A percentile compares a stretch with the other conserved stretches of the same genome.
phyloP scores from a whole-genome alignment of 53 echinoderm and acorn worm species.

The Antedon mediterranea region DNA sequence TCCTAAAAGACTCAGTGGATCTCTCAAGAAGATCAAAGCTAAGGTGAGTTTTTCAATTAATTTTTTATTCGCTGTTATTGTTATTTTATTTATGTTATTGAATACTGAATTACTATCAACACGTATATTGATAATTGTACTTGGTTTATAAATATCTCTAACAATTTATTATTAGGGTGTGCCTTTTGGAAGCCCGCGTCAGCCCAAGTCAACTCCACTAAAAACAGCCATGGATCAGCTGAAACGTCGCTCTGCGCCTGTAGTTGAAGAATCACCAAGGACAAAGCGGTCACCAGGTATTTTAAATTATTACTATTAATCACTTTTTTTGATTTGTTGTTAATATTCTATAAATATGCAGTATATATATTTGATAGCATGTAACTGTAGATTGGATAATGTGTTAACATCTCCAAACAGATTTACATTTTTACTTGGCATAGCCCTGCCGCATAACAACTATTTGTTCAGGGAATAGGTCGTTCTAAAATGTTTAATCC shows the following conservation, averaged over 20 bases:
- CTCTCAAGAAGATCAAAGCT: conserved; percentile 18
- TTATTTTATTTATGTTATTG: too few relatives aligned
- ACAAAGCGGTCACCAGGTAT: conserved; percentile 15
- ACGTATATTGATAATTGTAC: too few relatives aligned
- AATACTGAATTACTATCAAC: too few relatives aligned
- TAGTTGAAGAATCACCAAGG: conserved; percentile 46
- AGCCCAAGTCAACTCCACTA: conserved; percentile 57
- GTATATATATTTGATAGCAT: too few relatives aligned
- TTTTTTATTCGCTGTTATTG: too few relatives aligned
- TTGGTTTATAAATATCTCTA: too few relatives aligned
- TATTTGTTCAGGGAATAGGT: neutral
- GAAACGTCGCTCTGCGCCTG: conserved; percentile 71
- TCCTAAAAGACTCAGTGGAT: conserved; percentile 31
- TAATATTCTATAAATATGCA: too few relatives aligned
- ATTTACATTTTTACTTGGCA: too few relatives aligned
- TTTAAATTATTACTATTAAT: neutral
- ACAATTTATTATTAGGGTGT: conserved; percentile 35
- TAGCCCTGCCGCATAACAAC: too few relatives aligned
- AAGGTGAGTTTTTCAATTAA: neutral
- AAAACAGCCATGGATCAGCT: conserved; percentile 82
- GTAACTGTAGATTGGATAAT: too few relatives aligned
- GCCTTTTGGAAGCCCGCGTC: conserved; percentile 75
- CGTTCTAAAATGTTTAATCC: neutral
- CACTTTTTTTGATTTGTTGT: too few relatives aligned
- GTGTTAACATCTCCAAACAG: too few relatives aligned